These are phyloP conservation scores for Monochamus saltuarius DNA, from an alignment of 1,140 invertebrate genomes.

Conservation along the genomic window DNA sequence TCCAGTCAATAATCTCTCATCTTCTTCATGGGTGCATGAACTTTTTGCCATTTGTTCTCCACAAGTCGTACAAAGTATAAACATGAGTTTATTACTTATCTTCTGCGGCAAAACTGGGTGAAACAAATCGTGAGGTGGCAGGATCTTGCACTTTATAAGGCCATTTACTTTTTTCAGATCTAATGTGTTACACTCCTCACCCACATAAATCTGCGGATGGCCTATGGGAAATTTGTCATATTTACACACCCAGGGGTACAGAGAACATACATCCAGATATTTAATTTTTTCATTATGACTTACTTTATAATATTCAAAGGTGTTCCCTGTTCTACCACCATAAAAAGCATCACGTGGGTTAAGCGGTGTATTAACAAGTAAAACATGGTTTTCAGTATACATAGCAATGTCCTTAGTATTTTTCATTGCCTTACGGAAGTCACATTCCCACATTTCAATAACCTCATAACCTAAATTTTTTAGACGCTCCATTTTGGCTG, in stretches of 20 bases:
- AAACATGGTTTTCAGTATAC: not conserved
- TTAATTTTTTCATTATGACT: slow-evolving; percentile 43
- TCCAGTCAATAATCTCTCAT: slow-evolving; percentile 45
- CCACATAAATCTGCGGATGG: slow-evolving; percentile 40
- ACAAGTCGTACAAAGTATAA: slow-evolving; percentile 43
- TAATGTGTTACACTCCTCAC: slow-evolving; percentile 16
- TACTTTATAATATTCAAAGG: slow-evolving; percentile 36
- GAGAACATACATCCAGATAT: slow-evolving; percentile 48
- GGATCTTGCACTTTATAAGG: slow-evolving; percentile 39
- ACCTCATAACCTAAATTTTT: no score
- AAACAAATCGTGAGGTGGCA: slow-evolving; percentile 44
- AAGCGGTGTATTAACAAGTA: not conserved
- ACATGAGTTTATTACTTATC: slow-evolving; percentile 42
- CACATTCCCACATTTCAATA: slow-evolving; percentile 9
- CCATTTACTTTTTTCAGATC: slow-evolving; percentile 30
- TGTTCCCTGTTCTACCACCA: slow-evolving; percentile 47
- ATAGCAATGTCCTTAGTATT: not conserved
- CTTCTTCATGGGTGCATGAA: slow-evolving; percentile 39
- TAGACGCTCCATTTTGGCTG: not conserved
- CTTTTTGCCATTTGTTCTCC: slow-evolving; percentile 16
- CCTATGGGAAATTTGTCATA: slow-evolving; percentile 46
- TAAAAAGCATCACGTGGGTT: slow-evolving; percentile 28
- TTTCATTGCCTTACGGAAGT: not conserved
- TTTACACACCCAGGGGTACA: slow-evolving; percentile 47
- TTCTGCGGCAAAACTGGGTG: slow-evolving; percentile 43